A percentile compares a stretch with the other conserved stretches of the same genome.
Conservation (phyloP, 2,113 vertebrate genomes). For the Fukomys damarensis region DNA sequence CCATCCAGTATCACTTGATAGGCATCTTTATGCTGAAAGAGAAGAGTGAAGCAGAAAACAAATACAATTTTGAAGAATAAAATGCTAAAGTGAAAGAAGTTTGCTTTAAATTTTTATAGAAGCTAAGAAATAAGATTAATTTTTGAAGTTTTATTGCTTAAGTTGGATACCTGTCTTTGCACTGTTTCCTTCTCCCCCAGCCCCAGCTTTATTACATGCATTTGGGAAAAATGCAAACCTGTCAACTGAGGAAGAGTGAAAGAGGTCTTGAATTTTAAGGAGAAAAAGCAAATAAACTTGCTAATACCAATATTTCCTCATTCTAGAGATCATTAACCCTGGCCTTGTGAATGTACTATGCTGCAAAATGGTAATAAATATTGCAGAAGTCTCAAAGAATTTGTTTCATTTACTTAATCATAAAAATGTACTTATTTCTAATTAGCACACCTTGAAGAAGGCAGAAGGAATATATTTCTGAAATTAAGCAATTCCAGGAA, state of each 20-base stretch:
- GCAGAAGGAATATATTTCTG: not conserved
- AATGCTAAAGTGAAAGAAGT: not conserved
- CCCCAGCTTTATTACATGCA: not conserved
- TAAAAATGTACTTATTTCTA: not conserved
- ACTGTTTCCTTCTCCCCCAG: not conserved
- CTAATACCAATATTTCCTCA: not conserved
- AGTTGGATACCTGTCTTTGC: not conserved
- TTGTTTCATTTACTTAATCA: slow-evolving; percentile 20
- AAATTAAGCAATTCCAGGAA: slow-evolving; percentile 35
- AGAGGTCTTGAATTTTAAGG: slow-evolving; percentile 18
- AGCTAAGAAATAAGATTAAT: not conserved
- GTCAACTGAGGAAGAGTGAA: not conserved
- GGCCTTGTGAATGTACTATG: not conserved
- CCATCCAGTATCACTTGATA: slow-evolving; percentile 97
- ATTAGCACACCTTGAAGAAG: not conserved
- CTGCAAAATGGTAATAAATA: slow-evolving; percentile 7
- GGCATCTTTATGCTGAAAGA: slow-evolving; percentile 95
- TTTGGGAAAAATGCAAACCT: not conserved
- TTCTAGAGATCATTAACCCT: not conserved
- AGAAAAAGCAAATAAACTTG: not conserved
- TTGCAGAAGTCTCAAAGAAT: not conserved
- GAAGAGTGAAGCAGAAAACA: slow-evolving; percentile 59
- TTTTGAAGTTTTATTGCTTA: slow-evolving; percentile 12
- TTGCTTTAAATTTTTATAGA: not conserved
- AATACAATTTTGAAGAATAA: not conserved